phyloP scores from a whole-genome alignment of 2,888 invertebrate genomes.

The Leptopilina syphax region DNA sequence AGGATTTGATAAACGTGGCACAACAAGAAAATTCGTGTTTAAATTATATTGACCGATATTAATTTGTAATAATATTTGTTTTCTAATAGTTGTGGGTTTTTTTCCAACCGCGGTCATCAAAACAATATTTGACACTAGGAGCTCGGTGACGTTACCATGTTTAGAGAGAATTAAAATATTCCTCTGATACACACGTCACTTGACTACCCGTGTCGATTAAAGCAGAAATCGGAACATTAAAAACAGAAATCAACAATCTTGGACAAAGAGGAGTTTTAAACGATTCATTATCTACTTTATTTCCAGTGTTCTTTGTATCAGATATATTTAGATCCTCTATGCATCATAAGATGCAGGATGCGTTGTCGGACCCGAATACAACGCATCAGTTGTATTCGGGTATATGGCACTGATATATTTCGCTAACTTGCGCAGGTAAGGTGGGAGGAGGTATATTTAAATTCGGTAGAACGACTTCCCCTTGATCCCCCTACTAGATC shows the following conservation, averaged over 20 bases:
- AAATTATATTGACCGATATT: constrained; percentile 31
- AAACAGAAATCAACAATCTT: constrained; percentile 41
- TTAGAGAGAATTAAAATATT: constrained; percentile 44
- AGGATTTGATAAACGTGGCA: constrained; percentile 40
- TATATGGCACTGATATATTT: not conserved
- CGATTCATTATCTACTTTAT: constrained; percentile 21
- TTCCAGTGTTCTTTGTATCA: not conserved
- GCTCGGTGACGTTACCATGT: constrained; percentile 38
- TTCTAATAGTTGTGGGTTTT: constrained; percentile 45
- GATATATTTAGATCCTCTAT: not conserved
- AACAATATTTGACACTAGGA: constrained; percentile 49
- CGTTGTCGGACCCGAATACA: not conserved
- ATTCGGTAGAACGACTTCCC: not conserved
- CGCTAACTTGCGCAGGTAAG: not conserved
- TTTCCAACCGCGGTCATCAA: constrained; percentile 48
- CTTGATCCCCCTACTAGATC: too few relatives aligned
- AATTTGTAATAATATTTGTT: constrained; percentile 46
- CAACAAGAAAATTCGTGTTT: constrained; percentile 30
- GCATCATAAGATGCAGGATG: not conserved
- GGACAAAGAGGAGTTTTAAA: constrained; percentile 41
- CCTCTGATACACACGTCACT: constrained; percentile 51
- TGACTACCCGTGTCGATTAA: constrained; percentile 55
- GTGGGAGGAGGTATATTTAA: not conserved
- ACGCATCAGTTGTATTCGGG: not conserved
- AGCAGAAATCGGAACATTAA: constrained; percentile 39